Conservation (phyloP, 2,797 vertebrate species). For the Diglossa cyanea region DNA sequence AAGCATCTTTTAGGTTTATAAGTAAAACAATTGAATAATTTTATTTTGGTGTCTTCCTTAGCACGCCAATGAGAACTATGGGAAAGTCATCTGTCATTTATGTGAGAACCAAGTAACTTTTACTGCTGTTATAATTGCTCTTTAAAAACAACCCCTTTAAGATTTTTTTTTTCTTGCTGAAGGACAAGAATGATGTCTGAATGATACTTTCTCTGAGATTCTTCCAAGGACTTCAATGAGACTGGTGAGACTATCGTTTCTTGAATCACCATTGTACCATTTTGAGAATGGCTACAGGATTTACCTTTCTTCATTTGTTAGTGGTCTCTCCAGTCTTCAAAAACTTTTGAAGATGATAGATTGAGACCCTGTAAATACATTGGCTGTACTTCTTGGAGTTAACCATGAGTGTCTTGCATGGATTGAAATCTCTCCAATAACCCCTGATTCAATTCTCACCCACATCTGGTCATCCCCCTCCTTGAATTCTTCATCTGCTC, state of each 20-base stretch:
- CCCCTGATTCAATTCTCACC: neutral
- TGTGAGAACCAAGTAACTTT: neutral
- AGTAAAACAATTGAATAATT: neutral
- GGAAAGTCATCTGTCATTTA: neutral
- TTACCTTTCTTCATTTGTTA: neutral
- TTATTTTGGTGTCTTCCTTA: neutral
- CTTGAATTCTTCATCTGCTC: neutral
- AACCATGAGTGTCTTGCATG: accelerated
- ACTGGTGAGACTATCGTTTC: neutral
- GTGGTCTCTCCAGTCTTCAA: neutral
- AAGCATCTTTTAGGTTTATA: neutral
- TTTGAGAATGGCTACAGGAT: neutral
- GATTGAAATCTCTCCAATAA: neutral
- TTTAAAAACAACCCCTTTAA: neutral
- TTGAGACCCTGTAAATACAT: neutral
- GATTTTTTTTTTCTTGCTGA: neutral
- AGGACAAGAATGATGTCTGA: neutral
- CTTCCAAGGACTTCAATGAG: neutral
- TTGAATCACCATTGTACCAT: neutral
- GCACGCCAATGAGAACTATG: neutral
- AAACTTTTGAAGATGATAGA: neutral
- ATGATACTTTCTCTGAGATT: accelerated
- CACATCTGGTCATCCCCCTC: neutral
- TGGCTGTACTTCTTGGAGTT: accelerated
- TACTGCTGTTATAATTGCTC: neutral